Percentiles rank a stretch among this genome's conserved stretches.
Conservation (phyloP, 1,140 invertebrate genomes). For the fruit fly (Drosophila melanogaster) region Release_6_plus_ISO1_MT NT_037436.4:8302001-8302500, state of each 20-base stretch:
- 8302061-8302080: constrained; percentile 68
- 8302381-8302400: too few species aligned
- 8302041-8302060: constrained; percentile 57
- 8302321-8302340: not conserved
- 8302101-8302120: constrained; percentile 67
- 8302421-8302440: too few species aligned
- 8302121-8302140: constrained; percentile 61
- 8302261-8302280: constrained; percentile 35
- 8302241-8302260: constrained; percentile 20
- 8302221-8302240: constrained; percentile 1
- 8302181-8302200: constrained; percentile 68
- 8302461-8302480: not conserved
- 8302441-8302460: too few species aligned
- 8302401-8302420: too few species aligned
- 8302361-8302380: not conserved
- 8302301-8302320: constrained; percentile 33
- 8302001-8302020: constrained; percentile 59
- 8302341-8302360: not conserved
- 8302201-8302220: constrained; percentile 54
- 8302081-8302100: constrained; percentile 67
- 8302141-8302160: constrained; percentile 60
- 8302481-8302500: not conserved
- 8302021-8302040: constrained; percentile 57
- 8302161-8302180: constrained; percentile 69
- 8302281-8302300: constrained; percentile 48